Percentiles rank a stretch among this genome's conserved stretches.
phyloP scores from a whole-genome alignment of 2,888 invertebrate species.

The Cephus spinipes region DNA sequence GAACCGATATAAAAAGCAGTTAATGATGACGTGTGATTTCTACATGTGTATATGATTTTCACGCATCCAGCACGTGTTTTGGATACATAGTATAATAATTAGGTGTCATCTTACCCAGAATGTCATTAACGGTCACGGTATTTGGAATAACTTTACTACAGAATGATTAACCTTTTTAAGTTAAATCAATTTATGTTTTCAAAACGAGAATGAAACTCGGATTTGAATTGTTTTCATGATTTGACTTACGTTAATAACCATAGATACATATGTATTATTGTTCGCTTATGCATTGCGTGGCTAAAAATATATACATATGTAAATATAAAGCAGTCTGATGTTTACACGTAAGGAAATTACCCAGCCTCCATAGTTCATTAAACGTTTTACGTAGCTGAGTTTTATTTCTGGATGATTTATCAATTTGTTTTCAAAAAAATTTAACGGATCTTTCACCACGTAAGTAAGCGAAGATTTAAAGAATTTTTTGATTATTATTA shows the following conservation, averaged over 20 bases:
- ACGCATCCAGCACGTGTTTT: not conserved
- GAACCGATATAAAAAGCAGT: not conserved
- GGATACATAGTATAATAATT: not conserved
- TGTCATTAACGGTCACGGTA: not conserved
- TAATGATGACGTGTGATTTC: not conserved
- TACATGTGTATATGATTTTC: not conserved
- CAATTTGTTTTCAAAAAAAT: not conserved
- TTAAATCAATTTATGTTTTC: not conserved
- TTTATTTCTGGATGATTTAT: not conserved
- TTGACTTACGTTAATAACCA: not conserved
- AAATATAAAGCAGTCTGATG: not conserved
- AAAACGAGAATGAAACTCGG: not conserved
- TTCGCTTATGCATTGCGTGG: not conserved
- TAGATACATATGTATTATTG: not conserved
- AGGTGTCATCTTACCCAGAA: not conserved
- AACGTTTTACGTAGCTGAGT: not conserved
- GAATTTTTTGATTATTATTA: too few species aligned
- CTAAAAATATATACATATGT: not conserved
- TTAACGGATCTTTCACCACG: not conserved
- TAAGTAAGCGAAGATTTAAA: too few species aligned
- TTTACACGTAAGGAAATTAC: not conserved
- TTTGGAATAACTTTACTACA: not conserved
- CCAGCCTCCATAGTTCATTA: not conserved
- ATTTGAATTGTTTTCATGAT: not conserved
- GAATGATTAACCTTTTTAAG: not conserved